These are phyloP conservation scores for Muntiacus muntjak DNA, from an alignment of 2,113 vertebrate species.

Conservation along the genomic window DNA sequence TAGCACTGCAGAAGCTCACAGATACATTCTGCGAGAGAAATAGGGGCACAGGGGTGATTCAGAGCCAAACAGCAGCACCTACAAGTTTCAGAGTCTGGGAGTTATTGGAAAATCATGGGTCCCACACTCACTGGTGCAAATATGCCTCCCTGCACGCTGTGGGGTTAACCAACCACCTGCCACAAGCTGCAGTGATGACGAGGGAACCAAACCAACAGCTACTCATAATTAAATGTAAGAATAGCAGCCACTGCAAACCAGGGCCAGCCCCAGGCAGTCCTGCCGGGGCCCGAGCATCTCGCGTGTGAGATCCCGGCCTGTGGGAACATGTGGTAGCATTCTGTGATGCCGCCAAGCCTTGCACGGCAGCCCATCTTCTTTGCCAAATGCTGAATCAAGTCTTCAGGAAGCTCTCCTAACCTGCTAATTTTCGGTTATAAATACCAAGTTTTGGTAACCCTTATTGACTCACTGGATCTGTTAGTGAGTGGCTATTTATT, in stretches of 20 bases:
- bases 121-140: slow-evolving; percentile 52
- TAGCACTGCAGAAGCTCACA: rapidly evolving
- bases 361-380: background rate
- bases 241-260: background rate
- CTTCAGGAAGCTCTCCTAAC: background rate
- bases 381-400: slow-evolving; percentile 9
- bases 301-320: background rate
- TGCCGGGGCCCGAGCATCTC: background rate
- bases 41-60: background rate
- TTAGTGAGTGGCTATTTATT: background rate
- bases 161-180: slow-evolving; percentile 63
- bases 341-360: background rate
- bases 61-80: background rate
- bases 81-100: background rate
- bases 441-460: background rate
- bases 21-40: background rate
- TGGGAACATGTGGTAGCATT: background rate
- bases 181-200: slow-evolving; percentile 56
- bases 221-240: slow-evolving; percentile 64
- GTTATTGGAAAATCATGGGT: slow-evolving; percentile 68
- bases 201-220: slow-evolving; percentile 47
- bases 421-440: background rate
- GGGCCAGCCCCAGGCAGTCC: background rate
- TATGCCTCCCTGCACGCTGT: background rate
- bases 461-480: background rate